Conservation (phyloP, 2,113 vertebrate species). For the Geothlypis trichas region DNA sequence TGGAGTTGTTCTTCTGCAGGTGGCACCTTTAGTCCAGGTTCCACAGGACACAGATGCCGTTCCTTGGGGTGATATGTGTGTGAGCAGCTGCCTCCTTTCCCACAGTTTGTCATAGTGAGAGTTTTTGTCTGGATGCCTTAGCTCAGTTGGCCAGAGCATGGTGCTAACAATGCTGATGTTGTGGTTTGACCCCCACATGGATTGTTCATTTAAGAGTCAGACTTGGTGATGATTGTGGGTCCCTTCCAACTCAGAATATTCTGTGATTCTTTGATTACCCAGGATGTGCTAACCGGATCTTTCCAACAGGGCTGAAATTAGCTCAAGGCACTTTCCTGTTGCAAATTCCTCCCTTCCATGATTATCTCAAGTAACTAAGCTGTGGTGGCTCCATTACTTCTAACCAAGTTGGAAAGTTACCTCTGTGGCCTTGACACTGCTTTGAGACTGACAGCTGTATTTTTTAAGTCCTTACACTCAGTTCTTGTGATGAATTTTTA, state of each 20-base stretch:
- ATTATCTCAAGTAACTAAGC: neutral
- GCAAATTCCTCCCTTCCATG: neutral
- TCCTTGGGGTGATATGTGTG: neutral
- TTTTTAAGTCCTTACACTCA: neutral
- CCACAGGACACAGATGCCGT: neutral
- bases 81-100: neutral
- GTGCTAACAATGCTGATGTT: too few species aligned
- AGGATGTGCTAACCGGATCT: neutral
- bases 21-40: neutral
- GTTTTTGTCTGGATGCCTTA: neutral
- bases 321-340: too few species aligned
- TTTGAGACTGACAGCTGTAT: neutral
- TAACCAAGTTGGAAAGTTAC: neutral
- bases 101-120: neutral
- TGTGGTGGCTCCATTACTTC: neutral
- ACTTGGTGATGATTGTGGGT: neutral
- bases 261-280: neutral
- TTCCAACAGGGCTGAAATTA: neutral
- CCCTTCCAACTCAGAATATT: neutral
- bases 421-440: neutral
- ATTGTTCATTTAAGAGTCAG: too few species aligned
- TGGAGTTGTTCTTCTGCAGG: rapidly evolving
- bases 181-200: neutral
- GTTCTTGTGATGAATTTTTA: neutral
- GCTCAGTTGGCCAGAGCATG: rapidly evolving